phyloP scores from a whole-genome alignment of 2,888 invertebrate genomes.

The Amphipyra tragopoginis region DNA sequence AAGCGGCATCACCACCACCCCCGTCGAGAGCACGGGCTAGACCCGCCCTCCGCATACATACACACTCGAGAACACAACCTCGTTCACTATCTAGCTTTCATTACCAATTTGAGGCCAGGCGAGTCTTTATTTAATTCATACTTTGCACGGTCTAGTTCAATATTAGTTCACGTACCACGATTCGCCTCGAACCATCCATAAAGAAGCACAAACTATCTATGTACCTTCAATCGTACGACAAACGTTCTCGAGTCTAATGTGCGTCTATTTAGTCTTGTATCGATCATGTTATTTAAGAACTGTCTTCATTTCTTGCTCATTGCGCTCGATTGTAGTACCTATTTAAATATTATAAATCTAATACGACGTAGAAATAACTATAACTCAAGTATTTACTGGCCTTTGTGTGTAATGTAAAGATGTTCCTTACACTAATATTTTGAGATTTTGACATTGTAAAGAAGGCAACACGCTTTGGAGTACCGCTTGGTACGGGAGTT shows the following conservation, averaged over 20 bases:
- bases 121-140: conserved; percentile 60
- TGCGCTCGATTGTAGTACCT: conserved; percentile 78
- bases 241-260: conserved; percentile 67
- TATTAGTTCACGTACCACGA: conserved; percentile 69
- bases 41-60: conserved; percentile 2
- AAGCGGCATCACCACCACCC: conserved; percentile 92
- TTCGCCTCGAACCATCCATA: conserved; percentile 57
- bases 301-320: conserved; percentile 81
- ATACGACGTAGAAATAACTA: conserved; percentile 85
- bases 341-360: conserved; percentile 77
- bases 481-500: conserved; percentile 80
- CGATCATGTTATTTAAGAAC: conserved; percentile 62
- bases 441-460: conserved; percentile 65
- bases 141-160: conserved; percentile 77
- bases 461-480: conserved; percentile 64
- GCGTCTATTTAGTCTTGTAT: conserved; percentile 59
- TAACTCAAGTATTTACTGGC: conserved; percentile 85
- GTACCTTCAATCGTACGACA: conserved; percentile 31
- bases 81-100: conserved; percentile 52
- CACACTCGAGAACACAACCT: conserved; percentile 65
- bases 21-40: conserved; percentile 95
- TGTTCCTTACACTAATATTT: conserved; percentile 76
- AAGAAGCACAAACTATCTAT: conserved; percentile 42
- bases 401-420: conserved; percentile 78
- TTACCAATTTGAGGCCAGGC: conserved; percentile 58